These are phyloP conservation scores for Dione juno DNA, from an alignment of 2,888 invertebrate species.

Conservation along the genomic window DNA sequence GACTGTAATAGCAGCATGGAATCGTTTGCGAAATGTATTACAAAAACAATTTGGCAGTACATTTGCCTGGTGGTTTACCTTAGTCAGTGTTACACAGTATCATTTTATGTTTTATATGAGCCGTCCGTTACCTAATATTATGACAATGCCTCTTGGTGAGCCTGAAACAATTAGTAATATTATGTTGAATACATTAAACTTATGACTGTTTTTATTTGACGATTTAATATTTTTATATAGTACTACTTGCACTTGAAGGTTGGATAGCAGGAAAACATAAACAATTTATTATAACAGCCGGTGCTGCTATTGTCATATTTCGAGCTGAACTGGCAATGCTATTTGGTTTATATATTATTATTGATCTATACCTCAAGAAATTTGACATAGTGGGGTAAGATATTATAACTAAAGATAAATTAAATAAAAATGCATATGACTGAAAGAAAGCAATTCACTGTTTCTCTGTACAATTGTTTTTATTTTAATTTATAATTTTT, in stretches of 20 bases:
- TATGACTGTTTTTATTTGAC: not conserved
- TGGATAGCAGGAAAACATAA: conserved; percentile 91
- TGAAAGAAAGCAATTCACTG: not conserved
- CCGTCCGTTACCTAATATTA: conserved; percentile 96
- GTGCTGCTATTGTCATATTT: conserved; percentile 94
- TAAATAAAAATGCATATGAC: not conserved
- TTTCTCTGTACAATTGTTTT: not conserved
- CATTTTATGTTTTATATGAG: conserved; percentile 99
- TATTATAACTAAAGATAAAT: not conserved
- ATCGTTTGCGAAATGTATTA: conserved; percentile 88
- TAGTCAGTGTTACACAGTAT: conserved; percentile 95
- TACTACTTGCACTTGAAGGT: conserved; percentile 91
- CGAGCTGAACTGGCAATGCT: conserved; percentile 94
- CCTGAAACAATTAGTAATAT: conserved; percentile 28
- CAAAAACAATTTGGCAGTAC: conserved; percentile 90
- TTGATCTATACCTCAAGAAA: conserved; percentile 89
- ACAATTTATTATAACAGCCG: conserved; percentile 92
- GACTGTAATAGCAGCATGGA: conserved; percentile 89
- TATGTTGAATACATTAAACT: conserved; percentile 7
- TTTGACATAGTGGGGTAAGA: conserved; percentile 76
- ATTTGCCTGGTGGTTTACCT: conserved; percentile 91
- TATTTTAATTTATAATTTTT: not conserved
- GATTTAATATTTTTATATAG: conserved; percentile 70
- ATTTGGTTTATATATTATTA: conserved; percentile 92
- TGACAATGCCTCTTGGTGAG: conserved; percentile 95